These are phyloP conservation scores for Etheostoma perlongum DNA, from an alignment of 2,797 vertebrate species.

Conservation along the genomic window DNA sequence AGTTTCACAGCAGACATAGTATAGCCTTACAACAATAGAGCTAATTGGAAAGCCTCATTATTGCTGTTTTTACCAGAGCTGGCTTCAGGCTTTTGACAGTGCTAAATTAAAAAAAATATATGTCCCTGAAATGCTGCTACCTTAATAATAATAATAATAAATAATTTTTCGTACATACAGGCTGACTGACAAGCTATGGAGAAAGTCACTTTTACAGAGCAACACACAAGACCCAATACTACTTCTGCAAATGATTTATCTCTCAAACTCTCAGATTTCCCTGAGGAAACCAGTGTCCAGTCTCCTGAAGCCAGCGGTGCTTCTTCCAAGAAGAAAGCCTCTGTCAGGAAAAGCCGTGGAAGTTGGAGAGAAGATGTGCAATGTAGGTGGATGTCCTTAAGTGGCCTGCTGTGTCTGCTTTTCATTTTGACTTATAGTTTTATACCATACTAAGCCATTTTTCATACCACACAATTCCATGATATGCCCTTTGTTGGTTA, in stretches of 20 bases:
- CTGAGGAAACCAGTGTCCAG: slow-evolving; percentile 42
- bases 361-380: slow-evolving; percentile 24
- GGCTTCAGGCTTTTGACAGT: background rate
- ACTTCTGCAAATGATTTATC: background rate
- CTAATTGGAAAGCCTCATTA: slow-evolving; percentile 38
- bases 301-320: slow-evolving; percentile 39
- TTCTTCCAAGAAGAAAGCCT: slow-evolving; percentile 52
- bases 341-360: slow-evolving; percentile 44
- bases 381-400: slow-evolving; percentile 34
- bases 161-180: background rate
- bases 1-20: slow-evolving; percentile 25
- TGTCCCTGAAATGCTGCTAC: slow-evolving; percentile 27
- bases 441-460: too few species aligned
- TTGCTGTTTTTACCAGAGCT: slow-evolving; percentile 30
- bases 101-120: slow-evolving; percentile 34
- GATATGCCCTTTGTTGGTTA: background rate
- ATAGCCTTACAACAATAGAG: slow-evolving; percentile 25
- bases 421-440: background rate
- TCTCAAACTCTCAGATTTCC: slow-evolving; percentile 58
- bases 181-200: background rate
- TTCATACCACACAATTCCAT: background rate
- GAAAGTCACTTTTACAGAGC: slow-evolving; percentile 17
- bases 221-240: background rate
- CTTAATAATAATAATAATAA: slow-evolving; percentile 10
- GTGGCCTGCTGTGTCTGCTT: background rate